Percentiles rank a stretch among this genome's conserved stretches.
phyloP scores from a whole-genome alignment of 2,113 vertebrate genomes.

The Campylorhamphus procurvoides region DNA sequence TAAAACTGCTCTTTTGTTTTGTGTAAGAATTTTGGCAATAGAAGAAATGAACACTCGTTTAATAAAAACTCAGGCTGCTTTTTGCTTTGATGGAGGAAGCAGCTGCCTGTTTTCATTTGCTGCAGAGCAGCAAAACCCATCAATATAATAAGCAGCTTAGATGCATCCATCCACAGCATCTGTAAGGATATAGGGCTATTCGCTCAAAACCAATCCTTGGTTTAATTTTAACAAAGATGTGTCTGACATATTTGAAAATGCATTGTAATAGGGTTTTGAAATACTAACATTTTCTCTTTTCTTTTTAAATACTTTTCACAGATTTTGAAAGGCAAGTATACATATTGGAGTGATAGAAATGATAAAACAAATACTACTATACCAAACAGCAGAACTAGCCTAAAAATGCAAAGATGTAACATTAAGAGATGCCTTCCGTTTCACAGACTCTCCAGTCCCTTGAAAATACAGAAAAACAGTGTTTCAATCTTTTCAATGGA shows the following conservation, averaged over 20 bases:
- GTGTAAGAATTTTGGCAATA: slow-evolving; percentile 93
- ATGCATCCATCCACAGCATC: slow-evolving; percentile 93
- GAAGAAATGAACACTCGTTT: slow-evolving; percentile 99
- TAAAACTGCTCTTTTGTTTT: slow-evolving; percentile 91
- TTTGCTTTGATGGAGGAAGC: slow-evolving; percentile 94
- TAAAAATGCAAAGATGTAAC: slow-evolving; percentile 52
- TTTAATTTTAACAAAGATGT: slow-evolving; percentile 90
- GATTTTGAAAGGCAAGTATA: slow-evolving; percentile 73
- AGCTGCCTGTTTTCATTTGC: slow-evolving; percentile 89
- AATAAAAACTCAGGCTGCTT: slow-evolving; percentile 95
- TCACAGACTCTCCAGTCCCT: slow-evolving; percentile 37
- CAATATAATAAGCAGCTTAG: slow-evolving; percentile 99
- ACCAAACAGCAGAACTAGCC: slow-evolving; percentile 52
- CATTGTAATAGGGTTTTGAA: slow-evolving; percentile 79
- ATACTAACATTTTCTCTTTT: slow-evolving; percentile 76
- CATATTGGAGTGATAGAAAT: slow-evolving; percentile 57
- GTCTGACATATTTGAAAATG: slow-evolving; percentile 86
- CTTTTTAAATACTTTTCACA: slow-evolving; percentile 76
- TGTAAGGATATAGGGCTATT: slow-evolving; percentile 87
- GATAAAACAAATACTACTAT: slow-evolving; percentile 63
- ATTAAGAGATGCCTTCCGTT: slow-evolving; percentile 27
- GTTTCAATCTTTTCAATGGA: slow-evolving; percentile 17
- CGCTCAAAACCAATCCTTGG: slow-evolving; percentile 88
- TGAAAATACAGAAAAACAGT: slow-evolving; percentile 31
- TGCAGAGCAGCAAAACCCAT: slow-evolving; percentile 89